A percentile compares a stretch with the other conserved stretches of the same genome.
Conservation (phyloP, 2,888 invertebrate species). For the Unio pictorum region DNA sequence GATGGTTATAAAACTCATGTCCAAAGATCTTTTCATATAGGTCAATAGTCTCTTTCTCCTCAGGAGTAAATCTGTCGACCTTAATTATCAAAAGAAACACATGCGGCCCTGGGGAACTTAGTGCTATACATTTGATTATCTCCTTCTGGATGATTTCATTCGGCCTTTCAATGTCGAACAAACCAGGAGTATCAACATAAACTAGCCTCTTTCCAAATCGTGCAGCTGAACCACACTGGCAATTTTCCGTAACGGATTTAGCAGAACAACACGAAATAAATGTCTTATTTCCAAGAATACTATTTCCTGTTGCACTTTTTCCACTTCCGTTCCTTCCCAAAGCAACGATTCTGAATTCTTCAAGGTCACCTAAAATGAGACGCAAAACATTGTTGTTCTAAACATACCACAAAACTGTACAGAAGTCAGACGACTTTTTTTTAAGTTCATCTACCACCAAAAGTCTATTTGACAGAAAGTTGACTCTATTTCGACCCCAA, state of each 20-base stretch:
- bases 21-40: constrained; percentile 12
- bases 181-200: constrained; percentile 18
- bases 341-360: constrained; percentile 4
- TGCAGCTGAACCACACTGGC: constrained; percentile 6
- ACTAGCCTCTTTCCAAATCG: constrained; percentile 8
- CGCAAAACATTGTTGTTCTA: no score
- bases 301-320: constrained; percentile 22
- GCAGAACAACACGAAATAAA: constrained; percentile 6
- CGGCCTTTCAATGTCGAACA: constrained; percentile 15
- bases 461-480: no score
- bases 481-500: no score
- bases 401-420: no score
- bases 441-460: no score
- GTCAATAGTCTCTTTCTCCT: constrained; percentile 12
- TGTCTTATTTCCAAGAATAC: constrained; percentile 10
- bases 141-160: constrained; percentile 8
- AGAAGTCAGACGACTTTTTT: no score
- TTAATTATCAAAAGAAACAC: constrained; percentile 13
- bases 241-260: constrained; percentile 7
- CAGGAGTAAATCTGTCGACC: constrained; percentile 15
- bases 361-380: no score
- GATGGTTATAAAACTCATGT: constrained; percentile 5
- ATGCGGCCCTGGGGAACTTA: constrained; percentile 13
- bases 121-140: constrained; percentile 11
- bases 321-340: constrained; percentile 21